These are phyloP conservation scores for Zaprionus tsacasi DNA, from an alignment of 1,140 invertebrate species.

Conservation along the genomic window DNA sequence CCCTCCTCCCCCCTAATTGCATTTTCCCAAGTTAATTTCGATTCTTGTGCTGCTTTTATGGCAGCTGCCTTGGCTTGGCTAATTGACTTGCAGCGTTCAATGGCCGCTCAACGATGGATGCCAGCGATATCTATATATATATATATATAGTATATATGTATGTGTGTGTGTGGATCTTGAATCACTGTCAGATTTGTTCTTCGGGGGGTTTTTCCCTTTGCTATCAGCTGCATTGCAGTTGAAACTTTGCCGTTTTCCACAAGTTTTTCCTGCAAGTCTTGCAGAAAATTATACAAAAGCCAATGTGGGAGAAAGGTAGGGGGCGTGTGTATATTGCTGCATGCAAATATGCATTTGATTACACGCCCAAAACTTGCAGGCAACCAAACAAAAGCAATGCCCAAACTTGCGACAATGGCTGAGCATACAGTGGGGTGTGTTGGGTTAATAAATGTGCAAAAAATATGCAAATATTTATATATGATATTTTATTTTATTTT, in stretches of 20 bases:
- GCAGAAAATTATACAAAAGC: conserved; percentile 81
- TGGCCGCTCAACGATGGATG: conserved; percentile 43
- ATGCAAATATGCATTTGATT: conserved; percentile 83
- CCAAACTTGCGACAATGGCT: conserved; percentile 59
- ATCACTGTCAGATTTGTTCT: conserved; percentile 37
- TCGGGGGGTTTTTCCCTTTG: conserved; percentile 28
- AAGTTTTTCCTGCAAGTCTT: conserved; percentile 78
- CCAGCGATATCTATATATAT: conserved; percentile 20
- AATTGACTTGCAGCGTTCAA: conserved; percentile 73
- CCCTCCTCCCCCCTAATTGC: conserved; percentile 34
- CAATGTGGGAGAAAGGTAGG: conserved; percentile 24
- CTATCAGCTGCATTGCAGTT: conserved; percentile 56
- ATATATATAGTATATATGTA: too few species aligned
- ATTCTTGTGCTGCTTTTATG: conserved; percentile 71
- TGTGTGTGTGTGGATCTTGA: conserved; percentile 19
- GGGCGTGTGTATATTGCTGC: conserved; percentile 45
- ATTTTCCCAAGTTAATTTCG: conserved; percentile 71
- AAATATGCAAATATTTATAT: neutral
- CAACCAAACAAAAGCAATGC: conserved; percentile 78
- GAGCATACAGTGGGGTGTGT: conserved; percentile 24
- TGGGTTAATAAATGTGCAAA: neutral
- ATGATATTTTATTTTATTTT: neutral
- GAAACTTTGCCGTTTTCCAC: conserved; percentile 72
- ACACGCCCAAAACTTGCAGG: conserved; percentile 63
- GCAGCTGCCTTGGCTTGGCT: conserved; percentile 41